phyloP scores from a whole-genome alignment of 2,888 invertebrate genomes.

The Scotopteryx bipunctaria region DNA sequence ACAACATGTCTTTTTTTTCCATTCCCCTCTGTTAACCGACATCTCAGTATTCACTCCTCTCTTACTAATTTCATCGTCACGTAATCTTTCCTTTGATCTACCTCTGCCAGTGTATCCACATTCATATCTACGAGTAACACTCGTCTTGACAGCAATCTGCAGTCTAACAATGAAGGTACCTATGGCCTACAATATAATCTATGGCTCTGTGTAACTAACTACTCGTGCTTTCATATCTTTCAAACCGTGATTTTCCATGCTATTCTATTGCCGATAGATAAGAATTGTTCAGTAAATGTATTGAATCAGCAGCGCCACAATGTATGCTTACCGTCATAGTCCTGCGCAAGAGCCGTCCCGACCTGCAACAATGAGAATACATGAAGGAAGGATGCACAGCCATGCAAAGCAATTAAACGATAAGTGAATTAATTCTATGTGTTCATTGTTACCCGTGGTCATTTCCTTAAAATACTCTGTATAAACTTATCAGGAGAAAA shows the following conservation, averaged over 20 bases:
- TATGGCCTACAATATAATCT: no score
- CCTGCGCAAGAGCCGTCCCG: constrained; percentile 69
- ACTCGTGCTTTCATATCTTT: neutral
- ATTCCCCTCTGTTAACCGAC: no score
- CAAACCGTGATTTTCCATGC: neutral
- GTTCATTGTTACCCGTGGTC: constrained; percentile 46
- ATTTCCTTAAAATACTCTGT: constrained; percentile 21
- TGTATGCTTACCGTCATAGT: constrained; percentile 76
- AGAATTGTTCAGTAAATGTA: neutral
- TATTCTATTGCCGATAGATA: neutral
- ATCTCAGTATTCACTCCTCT: no score
- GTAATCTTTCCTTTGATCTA: no score
- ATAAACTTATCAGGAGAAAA: constrained; percentile 6
- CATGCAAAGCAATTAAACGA: constrained; percentile 53
- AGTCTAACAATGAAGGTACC: no score
- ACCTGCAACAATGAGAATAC: constrained; percentile 78
- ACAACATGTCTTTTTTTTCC: no score
- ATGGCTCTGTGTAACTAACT: no score
- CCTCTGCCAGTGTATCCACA: no score
- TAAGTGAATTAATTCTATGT: constrained; percentile 53
- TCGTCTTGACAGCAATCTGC: no score
- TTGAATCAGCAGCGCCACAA: constrained; percentile 9
- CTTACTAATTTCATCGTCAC: no score
- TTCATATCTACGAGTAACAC: no score
- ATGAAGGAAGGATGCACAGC: constrained; percentile 57